Evolutionary conservation across 2,888 invertebrate genomes (phyloP), one percentile per base, ranked within the genome.

Genomic region (Drosophila limbata): DNA sequence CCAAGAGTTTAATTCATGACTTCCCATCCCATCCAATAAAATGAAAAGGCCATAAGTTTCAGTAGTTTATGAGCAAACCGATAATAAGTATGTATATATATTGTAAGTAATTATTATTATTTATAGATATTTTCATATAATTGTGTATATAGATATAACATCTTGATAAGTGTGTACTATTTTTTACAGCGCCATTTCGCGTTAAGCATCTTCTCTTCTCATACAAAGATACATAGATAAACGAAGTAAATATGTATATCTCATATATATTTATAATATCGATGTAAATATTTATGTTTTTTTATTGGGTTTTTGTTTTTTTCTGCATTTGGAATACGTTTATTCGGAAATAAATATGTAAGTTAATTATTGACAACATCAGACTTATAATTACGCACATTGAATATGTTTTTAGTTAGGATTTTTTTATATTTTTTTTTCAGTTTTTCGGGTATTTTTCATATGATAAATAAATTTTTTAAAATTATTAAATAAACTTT

Each of bases 351-450:
- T 81, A 69, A 76, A 71, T 72, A 69, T 69, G 39, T 73, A 73
- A 77, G 69, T 69, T 83, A 70, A 67, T 80, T 89, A 91, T 91
- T 91, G 91, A 91, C 91, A 83, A 90, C 89, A 88, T 91, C 91
- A 91, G 91, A 90, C 91, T 91, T 91, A 90, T 89, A 90, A 90
- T 90, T 91, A 91, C 86, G 77, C 81, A 88, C 85, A 84, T 82
- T 88, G 77, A 84, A 84, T 81, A 81, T 87, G 84, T 86, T 84
- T 61, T 73, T 69, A 61, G 67, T 73, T 67, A 55, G 59, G 52
- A 57, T 72, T 57, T 72, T 57, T 70, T 44, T 59, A 69, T 65
- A 69, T 69, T 70, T 47, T 71, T 53, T 42, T 48, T 64, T 51
- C 44, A 56, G 44, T 65, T 63, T 56, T 53, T 61, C 3, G 35